Percentiles rank a stretch among this genome's conserved stretches.
Evolutionary conservation across 2,888 invertebrate genomes (phyloP).

Genomic region (Unio pictorum): DNA sequence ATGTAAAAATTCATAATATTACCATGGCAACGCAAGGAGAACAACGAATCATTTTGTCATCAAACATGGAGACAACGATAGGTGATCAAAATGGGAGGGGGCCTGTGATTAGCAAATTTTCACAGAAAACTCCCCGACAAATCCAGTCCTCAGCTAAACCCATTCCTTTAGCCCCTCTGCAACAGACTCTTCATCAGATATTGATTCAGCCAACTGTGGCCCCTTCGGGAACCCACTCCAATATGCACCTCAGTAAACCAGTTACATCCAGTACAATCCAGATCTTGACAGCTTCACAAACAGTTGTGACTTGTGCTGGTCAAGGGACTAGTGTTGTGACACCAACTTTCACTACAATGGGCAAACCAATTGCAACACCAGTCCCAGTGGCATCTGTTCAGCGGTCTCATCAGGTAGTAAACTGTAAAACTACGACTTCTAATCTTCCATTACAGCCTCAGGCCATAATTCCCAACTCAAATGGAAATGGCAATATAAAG

Average conservation of each 20-base stretch:
- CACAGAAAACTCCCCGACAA: constrained; percentile 33
- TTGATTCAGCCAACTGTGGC: constrained; percentile 33
- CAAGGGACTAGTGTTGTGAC: constrained; percentile 34
- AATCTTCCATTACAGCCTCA: constrained; percentile 34
- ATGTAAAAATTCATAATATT: constrained; percentile 67
- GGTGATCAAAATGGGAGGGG: constrained; percentile 57
- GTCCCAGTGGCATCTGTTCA: constrained; percentile 61
- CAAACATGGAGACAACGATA: constrained; percentile 63
- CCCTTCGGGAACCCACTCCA: constrained; percentile 9
- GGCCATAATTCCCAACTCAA: constrained; percentile 33
- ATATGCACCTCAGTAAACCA: constrained; percentile 22
- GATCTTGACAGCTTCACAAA: constrained; percentile 37
- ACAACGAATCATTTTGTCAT: constrained; percentile 63
- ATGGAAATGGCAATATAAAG: constrained; percentile 40
- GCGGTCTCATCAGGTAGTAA: constrained; percentile 21
- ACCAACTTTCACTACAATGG: constrained; percentile 59
- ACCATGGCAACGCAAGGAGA: constrained; percentile 64
- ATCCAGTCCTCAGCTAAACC: constrained; percentile 8
- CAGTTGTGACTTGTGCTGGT: constrained; percentile 29
- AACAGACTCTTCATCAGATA: constrained; percentile 24
- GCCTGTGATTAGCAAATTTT: constrained; percentile 61
- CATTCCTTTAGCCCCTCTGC: constrained; percentile 15
- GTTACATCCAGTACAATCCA: constrained; percentile 41
- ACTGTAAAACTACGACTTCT: constrained; percentile 17
- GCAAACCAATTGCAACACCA: constrained; percentile 62